phyloP scores from a whole-genome alignment of 2,888 invertebrate species.

The Apamea crenata region DNA sequence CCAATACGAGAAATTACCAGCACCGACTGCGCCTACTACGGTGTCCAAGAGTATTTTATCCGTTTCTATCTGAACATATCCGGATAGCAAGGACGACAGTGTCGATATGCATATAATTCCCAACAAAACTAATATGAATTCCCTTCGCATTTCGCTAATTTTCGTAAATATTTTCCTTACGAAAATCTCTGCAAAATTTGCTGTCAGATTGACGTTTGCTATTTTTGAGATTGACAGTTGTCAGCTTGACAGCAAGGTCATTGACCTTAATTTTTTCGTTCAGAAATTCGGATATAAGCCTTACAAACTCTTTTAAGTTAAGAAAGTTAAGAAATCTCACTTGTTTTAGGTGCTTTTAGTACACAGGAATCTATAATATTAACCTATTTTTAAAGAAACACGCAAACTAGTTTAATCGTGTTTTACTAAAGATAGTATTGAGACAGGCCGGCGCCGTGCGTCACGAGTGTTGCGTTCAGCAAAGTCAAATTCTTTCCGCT shows the following conservation, averaged over 20 bases:
- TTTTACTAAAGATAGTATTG: not conserved
- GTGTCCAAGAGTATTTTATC: conserved; percentile 84
- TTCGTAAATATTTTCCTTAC: conserved; percentile 27
- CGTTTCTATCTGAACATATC: conserved; percentile 75
- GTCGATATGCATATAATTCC: conserved; percentile 84
- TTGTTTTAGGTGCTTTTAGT: not conserved
- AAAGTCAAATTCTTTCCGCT: conserved; percentile 22
- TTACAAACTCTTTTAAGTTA: not conserved
- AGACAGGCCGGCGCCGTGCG: conserved; percentile 46
- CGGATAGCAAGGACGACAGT: conserved; percentile 79
- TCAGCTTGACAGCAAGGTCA: not conserved
- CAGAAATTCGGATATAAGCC: conserved; percentile 21
- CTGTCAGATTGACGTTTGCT: conserved; percentile 38
- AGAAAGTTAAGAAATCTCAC: not conserved
- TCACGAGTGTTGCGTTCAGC: conserved; percentile 8
- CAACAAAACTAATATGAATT: conserved; percentile 82
- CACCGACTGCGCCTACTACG: conserved; percentile 81
- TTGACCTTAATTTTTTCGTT: conserved; percentile 16
- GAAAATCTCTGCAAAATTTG: not conserved
- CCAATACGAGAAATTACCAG: conserved; percentile 88
- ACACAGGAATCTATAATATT: not conserved
- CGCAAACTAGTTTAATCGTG: not conserved
- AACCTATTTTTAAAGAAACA: not conserved
- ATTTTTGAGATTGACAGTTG: conserved; percentile 10
- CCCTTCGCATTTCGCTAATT: conserved; percentile 78